phyloP scores from a whole-genome alignment of 2,797 vertebrate genomes.

The Hirundo rustica region DNA sequence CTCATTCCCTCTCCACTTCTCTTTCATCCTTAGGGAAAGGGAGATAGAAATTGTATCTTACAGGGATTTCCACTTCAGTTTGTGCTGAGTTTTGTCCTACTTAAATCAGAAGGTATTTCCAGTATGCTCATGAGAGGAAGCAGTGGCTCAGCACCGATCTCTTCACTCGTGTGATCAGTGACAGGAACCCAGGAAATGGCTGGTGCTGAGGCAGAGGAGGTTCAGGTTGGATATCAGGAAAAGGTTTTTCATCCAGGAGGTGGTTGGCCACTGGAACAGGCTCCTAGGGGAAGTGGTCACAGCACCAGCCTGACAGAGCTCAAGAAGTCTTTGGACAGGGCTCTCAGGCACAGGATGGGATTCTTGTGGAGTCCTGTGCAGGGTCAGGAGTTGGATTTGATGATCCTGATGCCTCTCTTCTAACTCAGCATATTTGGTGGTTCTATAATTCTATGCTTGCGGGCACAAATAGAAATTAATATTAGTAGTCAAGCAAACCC shows the following conservation, averaged over 20 bases:
- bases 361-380: accelerated
- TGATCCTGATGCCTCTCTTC: not conserved
- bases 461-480: not conserved
- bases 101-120: not conserved
- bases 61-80: not conserved
- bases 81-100: not conserved
- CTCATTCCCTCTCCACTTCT: not conserved
- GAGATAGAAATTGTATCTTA: not conserved
- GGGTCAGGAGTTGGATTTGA: not conserved
- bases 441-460: not conserved
- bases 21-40: not conserved
- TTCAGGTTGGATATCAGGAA: not conserved
- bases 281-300: accelerated
- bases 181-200: not conserved
- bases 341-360: not conserved
- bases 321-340: not conserved
- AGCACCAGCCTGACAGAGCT: not conserved
- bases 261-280: not conserved
- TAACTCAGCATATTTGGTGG: not conserved
- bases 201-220: not conserved
- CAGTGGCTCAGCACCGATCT: not conserved
- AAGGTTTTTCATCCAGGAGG: not conserved
- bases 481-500: not conserved
- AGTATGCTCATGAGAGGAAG: not conserved
- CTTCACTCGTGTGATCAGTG: not conserved